phyloP scores from a whole-genome alignment of 2,797 vertebrate species.

The Pterois miles region DNA sequence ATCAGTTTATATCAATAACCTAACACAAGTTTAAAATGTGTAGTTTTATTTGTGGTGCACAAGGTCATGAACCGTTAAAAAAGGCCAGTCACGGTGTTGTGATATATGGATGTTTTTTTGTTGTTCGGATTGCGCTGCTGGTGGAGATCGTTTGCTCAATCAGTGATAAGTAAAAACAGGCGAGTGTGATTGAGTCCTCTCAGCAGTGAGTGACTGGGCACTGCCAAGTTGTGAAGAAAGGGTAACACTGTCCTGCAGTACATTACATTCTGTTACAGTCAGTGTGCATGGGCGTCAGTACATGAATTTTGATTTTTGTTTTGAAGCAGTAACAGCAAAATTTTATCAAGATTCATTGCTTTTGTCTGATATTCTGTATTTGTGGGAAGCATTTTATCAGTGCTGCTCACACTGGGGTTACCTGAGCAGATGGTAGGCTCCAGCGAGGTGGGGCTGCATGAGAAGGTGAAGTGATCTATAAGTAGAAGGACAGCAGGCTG shows the following conservation, averaged over 20 bases:
- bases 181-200: not conserved
- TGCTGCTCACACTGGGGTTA: not conserved
- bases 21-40: too few species aligned
- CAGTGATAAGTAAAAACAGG: not conserved
- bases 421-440: not conserved
- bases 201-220: not conserved
- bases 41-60: not conserved
- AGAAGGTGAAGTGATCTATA: not conserved
- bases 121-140: not conserved
- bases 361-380: not conserved
- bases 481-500: not conserved
- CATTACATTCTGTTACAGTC: not conserved
- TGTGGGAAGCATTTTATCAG: too few species aligned
- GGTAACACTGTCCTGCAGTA: not conserved
- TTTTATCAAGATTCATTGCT: not conserved
- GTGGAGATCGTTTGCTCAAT: not conserved
- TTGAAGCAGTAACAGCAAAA: not conserved
- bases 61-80: not conserved
- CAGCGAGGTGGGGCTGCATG: not conserved
- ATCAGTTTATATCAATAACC: too few species aligned
- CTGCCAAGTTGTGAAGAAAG: not conserved
- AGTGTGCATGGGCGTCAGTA: not conserved
- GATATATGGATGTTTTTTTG: not conserved
- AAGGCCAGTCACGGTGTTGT: rapidly evolving
- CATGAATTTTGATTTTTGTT: not conserved